Base-by-base conservation (phyloP, 2,888 invertebrate genomes). In the Lepidonotus clava region DNA sequence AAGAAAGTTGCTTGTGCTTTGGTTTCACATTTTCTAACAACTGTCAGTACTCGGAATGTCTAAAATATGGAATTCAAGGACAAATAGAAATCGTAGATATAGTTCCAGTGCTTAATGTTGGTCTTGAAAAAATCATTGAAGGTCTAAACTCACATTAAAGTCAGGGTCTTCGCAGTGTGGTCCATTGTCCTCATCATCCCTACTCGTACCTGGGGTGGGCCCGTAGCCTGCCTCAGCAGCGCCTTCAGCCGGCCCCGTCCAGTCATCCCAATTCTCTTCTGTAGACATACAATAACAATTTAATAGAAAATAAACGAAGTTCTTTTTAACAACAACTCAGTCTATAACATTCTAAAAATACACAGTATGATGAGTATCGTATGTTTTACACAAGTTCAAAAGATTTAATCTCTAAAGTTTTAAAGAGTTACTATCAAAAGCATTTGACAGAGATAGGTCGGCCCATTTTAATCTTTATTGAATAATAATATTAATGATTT, bases 61-160 rank as follows among this genome's bases (percentile, higher is more conserved):
- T n/a, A n/a, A n/a, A n/a, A n/a, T n/a, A n/a, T n/a, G n/a, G n/a
- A n/a, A n/a, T n/a, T n/a, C n/a, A n/a, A n/a, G n/a, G n/a, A n/a
- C n/a, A n/a, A n/a, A n/a, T n/a, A n/a, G n/a, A n/a, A n/a, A n/a
- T n/a, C n/a, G n/a, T n/a, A n/a, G n/a, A n/a, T n/a, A n/a, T n/a
- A n/a, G n/a, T n/a, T n/a, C n/a, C n/a, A n/a, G n/a, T n/a, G n/a
- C n/a, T n/a, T n/a, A n/a, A n/a, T n/a, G n/a, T n/a, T n/a, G n/a
- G n/a, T n/a, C n/a, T n/a, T n/a, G n/a, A n/a, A n/a, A n/a, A n/a
- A n/a, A n/a, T n/a, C n/a, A n/a, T n/a, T n/a, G n/a, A n/a, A n/a
- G n/a, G n/a, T n/a, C n/a, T 5, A n/a, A n/a, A 91, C 95, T 95
- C 93, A 96, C 96, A 94, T 96, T 97, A 91, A 98, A 98, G 91